phyloP scores from a whole-genome alignment of 2,113 vertebrate genomes.

The Mormyrus lacerda region DNA sequence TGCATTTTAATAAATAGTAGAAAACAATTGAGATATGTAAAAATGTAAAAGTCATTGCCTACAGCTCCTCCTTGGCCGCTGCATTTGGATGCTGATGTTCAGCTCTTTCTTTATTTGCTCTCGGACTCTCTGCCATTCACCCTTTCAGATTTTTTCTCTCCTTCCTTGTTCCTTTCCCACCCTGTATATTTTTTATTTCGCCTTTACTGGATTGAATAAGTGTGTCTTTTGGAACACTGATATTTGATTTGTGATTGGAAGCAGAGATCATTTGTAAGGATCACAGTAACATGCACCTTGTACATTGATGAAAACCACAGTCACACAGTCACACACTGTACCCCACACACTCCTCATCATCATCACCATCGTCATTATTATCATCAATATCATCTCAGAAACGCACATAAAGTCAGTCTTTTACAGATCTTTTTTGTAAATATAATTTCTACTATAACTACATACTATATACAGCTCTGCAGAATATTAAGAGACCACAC shows the following conservation, averaged over 20 bases:
- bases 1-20: slow-evolving; percentile 1
- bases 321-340: not conserved
- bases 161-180: not conserved
- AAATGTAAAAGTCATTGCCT: not conserved
- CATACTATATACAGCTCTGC: not conserved
- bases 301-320: not conserved
- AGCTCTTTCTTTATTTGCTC: not conserved
- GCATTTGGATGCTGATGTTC: not conserved
- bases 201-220: not conserved
- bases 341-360: not conserved
- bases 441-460: not conserved
- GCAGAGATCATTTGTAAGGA: not conserved
- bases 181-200: not conserved
- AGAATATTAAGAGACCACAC: too few relatives aligned
- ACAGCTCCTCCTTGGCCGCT: not conserved
- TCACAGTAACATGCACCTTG: not conserved
- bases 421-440: not conserved
- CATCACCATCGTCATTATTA: not conserved
- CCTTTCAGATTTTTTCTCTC: not conserved
- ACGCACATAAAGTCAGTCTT: not conserved
- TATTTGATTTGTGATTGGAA: not conserved
- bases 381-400: not conserved
- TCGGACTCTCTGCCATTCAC: not conserved
- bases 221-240: not conserved
- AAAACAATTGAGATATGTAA: not conserved